These are phyloP conservation scores for Hiodon tergisus DNA, from an alignment of 2,113 vertebrate genomes.

Conservation along the genomic window DNA sequence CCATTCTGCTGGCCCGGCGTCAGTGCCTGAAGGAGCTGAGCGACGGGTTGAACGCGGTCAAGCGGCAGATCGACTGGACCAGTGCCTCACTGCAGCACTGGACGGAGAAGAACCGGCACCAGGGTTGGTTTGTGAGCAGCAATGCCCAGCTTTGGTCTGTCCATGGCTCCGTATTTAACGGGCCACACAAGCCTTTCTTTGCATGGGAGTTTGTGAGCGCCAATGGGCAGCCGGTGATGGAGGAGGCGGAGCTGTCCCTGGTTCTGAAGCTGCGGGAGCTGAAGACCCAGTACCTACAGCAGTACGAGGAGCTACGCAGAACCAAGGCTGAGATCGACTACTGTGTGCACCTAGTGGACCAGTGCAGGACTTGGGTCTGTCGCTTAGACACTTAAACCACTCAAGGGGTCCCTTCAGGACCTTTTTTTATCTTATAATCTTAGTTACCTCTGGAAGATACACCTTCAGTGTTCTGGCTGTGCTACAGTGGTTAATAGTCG, in stretches of 20 bases:
- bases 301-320: conserved; percentile 55
- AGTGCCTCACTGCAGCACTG: conserved; percentile 48
- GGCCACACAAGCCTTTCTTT: neutral
- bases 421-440: no score
- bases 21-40: conserved; percentile 47
- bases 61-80: conserved; percentile 61
- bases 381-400: no score
- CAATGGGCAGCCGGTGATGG: conserved; percentile 56
- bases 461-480: no score
- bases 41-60: conserved; percentile 58
- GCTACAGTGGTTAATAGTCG: no score
- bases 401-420: no score
- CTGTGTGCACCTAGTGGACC: conserved; percentile 75
- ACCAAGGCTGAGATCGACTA: conserved; percentile 74
- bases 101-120: conserved; percentile 43
- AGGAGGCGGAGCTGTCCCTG: conserved; percentile 65
- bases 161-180: no score
- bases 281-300: conserved; percentile 64
- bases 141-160: neutral
- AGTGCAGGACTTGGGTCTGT: conserved; percentile 46
- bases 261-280: conserved; percentile 66
- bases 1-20: conserved; percentile 60
- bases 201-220: conserved; percentile 65
- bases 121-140: conserved; percentile 54
- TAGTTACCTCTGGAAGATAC: no score